Evolutionary conservation across 2,113 vertebrate species (phyloP), one percentile per base, ranked within the genome.

Genomic region (Cyanoliseus patagonus): DNA sequence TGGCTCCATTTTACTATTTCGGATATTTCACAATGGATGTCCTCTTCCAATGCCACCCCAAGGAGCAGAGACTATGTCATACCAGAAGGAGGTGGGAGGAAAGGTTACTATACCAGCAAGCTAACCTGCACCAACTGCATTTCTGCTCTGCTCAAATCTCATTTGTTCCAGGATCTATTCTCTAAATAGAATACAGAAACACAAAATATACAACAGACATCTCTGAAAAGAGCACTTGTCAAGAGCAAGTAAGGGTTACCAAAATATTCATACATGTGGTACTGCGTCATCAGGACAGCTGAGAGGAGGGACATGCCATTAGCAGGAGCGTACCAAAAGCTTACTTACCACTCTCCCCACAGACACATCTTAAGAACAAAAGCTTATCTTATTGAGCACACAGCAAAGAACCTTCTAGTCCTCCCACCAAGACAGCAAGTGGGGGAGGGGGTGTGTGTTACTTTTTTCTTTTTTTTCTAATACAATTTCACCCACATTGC

Each of bases 91-190:
- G 27, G 37, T 57, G 63, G 70, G 42, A 57, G 55, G 67, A 46
- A 78, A 79, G 3, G 23, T 42, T 83, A 66, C 37, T 23, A 42
- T 11, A 27, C 19, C 42, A 72, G 61, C 22, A 66, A 74, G 16
- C 1, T 59, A 64, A 61, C 51, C 33, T 67, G 13, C 13, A 77
- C 17, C 0, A 0, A 59, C 33, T 64, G 76, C 0, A 0, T 61
- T 77, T 80, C 67, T 88, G 37, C n/a, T 90, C 67, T 59, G n/a
- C 46, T 90, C 25, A 73, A 41, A 69, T 57, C 19, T 41, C 24
- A 57, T 57, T 63, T 73, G 16, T 64, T 87, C 19, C 27, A 61
- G 33, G 31, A 39, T 49, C 5, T 83, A 70, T 59, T 59, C 37
- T 59, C 63, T 80, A 24, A 83, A 84, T 15, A 82, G 13, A 86